phyloP scores from a whole-genome alignment of 2,888 invertebrate species.

The Leptinotarsa peninsularis region DNA sequence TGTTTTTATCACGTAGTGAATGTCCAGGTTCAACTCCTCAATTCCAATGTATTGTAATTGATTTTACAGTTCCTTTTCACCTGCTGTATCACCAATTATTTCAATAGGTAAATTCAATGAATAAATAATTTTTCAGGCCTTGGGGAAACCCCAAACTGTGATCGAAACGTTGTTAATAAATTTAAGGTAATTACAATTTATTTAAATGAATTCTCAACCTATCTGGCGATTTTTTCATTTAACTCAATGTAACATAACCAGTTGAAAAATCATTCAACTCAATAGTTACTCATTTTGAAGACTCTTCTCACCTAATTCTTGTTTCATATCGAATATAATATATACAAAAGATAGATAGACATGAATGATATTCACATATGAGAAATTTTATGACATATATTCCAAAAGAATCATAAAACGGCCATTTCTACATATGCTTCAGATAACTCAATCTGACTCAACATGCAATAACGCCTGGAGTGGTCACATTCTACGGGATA shows the following conservation, averaged over 20 bases:
- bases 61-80: too few species aligned
- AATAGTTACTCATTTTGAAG: not conserved
- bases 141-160: too few species aligned
- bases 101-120: too few species aligned
- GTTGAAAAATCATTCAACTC: not conserved
- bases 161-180: too few species aligned
- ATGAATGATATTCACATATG: slow-evolving; percentile 34
- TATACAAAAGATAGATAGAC: slow-evolving; percentile 9
- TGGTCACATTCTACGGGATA: slow-evolving; percentile 53
- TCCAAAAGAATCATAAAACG: slow-evolving; percentile 41
- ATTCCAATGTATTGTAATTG: too few species aligned
- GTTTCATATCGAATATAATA: not conserved
- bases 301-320: not conserved
- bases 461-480: slow-evolving; percentile 39
- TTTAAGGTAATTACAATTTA: too few species aligned
- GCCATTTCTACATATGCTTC: slow-evolving; percentile 44
- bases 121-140: too few species aligned
- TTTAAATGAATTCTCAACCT: not conserved
- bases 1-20: too few species aligned
- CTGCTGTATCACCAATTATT: too few species aligned
- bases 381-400: slow-evolving; percentile 40
- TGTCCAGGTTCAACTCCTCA: too few species aligned
- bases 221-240: not conserved
- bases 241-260: too few species aligned
- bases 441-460: slow-evolving; percentile 47